Evolutionary conservation across 1,140 invertebrate species (phyloP).

Genomic region (Bradysia coprophila): DNA sequence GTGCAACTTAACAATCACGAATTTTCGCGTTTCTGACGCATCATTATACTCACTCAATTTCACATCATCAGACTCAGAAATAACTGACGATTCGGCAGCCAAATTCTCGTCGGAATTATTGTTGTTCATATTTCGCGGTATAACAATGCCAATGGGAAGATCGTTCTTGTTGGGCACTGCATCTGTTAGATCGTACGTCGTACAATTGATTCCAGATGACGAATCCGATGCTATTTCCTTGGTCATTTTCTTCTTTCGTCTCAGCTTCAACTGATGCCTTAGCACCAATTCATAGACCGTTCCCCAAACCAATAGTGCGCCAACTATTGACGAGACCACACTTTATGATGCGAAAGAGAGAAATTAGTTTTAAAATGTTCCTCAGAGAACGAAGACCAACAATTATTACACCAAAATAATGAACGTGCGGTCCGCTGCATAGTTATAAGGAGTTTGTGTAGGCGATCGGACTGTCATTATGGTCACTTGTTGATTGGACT

Average conservation of each 20-base stretch:
- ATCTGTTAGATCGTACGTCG: slow-evolving; percentile 23
- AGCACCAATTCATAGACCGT: slow-evolving; percentile 38
- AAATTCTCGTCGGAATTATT: slow-evolving; percentile 40
- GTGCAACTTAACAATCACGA: too few relatives aligned
- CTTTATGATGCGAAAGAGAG: slow-evolving; percentile 22
- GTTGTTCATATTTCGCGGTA: slow-evolving; percentile 24
- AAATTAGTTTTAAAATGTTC: background rate
- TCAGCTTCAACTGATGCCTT: slow-evolving; percentile 21
- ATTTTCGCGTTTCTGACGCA: too few relatives aligned
- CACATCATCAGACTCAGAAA: slow-evolving; percentile 25
- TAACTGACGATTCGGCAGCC: slow-evolving; percentile 26
- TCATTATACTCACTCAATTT: slow-evolving; percentile 23
- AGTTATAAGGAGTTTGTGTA: slow-evolving; percentile 39
- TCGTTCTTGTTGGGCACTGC: slow-evolving; percentile 17
- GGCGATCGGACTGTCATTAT: slow-evolving; percentile 42
- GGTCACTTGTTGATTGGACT: slow-evolving; percentile 20
- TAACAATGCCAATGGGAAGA: slow-evolving; percentile 15
- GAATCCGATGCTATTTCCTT: slow-evolving; percentile 22
- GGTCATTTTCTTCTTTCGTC: slow-evolving; percentile 8
- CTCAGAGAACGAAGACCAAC: background rate
- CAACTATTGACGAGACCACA: slow-evolving; percentile 31
- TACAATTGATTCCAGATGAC: slow-evolving; percentile 22
- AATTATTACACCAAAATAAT: slow-evolving; percentile 45
- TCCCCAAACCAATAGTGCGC: slow-evolving; percentile 35
- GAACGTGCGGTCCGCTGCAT: slow-evolving; percentile 47